Conservation (phyloP, 2,797 vertebrate genomes). For the Sphenopsis melanotis region DNA sequence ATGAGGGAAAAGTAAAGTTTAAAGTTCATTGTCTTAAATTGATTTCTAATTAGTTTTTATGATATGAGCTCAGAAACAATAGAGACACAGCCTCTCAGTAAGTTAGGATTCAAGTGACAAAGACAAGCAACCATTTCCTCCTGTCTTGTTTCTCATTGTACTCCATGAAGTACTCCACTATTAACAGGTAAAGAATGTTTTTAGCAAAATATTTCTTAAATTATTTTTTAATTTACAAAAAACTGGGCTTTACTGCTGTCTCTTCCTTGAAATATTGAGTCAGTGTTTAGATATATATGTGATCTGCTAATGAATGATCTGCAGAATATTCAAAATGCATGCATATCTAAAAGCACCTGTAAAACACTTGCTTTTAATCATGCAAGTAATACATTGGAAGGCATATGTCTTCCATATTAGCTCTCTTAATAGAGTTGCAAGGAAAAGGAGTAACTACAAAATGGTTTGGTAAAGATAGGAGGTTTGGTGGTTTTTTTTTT, state of each 20-base stretch:
- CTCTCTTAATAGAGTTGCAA: not conserved
- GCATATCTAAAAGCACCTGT: not conserved
- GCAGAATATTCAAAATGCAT: not conserved
- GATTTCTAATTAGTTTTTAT: conserved; percentile 63
- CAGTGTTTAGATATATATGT: not conserved
- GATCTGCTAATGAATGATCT: not conserved
- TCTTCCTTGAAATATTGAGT: not conserved
- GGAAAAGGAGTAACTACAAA: not conserved
- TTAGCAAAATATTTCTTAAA: conserved; percentile 27
- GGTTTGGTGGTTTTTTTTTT: too few relatives aligned
- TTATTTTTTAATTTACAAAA: not conserved
- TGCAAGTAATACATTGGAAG: not conserved
- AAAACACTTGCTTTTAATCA: not conserved
- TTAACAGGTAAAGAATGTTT: conserved; percentile 44
- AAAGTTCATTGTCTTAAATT: conserved; percentile 59
- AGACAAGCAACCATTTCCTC: conserved; percentile 50
- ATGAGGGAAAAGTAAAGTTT: not conserved
- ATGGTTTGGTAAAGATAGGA: not conserved
- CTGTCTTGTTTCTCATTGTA: conserved; percentile 35
- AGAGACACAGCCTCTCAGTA: not conserved
- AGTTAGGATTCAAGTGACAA: conserved; percentile 51
- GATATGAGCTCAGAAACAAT: conserved; percentile 38
- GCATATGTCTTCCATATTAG: not conserved
- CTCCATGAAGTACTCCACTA: conserved; percentile 17
- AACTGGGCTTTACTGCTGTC: not conserved